Evolutionary conservation across 2,888 invertebrate genomes (phyloP), one percentile per base, ranked within the genome.

Genomic region (Bibio marci): DNA sequence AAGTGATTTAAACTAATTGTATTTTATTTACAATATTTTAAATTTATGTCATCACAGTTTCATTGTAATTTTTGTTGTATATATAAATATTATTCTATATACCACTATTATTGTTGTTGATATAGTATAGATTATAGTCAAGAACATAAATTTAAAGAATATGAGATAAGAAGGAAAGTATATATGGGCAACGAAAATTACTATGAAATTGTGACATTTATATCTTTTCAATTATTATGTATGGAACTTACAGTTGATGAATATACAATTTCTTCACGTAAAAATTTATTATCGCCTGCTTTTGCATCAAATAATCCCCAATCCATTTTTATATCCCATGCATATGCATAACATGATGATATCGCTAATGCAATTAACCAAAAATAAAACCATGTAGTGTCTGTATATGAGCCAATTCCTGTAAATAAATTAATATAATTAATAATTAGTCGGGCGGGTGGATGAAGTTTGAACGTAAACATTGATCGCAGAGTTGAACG

Each of bases 311-410:
- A 70, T 32, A 85, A 63, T 6, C 83, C 83, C 86, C 86, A 87
- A 67, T 87, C 87, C 81, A 87, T 82, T 62, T 79, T 80, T 40
- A 86, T 74, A 57, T 87, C 86, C 86, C 87, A 87, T 18, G 75
- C 71, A 56, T 82, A 82, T 5, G 83, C 79, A 57, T 85, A 88
- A 45, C 73, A 72, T 3, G 83, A 80, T 48, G 76, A 79, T 42
- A 80, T 61, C 26, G 83, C 59, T 52, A 70, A 67, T 1, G 74
- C 63, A 13, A 69, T 62, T 40, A 87, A 71, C 79, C 80, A 82
- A 42, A 79, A 63, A 53, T 72, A 73, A 47, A 78, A 69, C 57
- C 68, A 78, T 1, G 76, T 76, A 60, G 76, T 76, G 40, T 70
- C 66, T 33, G 68, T 57, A 30, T 52, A 41, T 3, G 48, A 40